Evolutionary conservation across 2,888 invertebrate genomes (phyloP).

Genomic region (Drosophila koepferae): DNA sequence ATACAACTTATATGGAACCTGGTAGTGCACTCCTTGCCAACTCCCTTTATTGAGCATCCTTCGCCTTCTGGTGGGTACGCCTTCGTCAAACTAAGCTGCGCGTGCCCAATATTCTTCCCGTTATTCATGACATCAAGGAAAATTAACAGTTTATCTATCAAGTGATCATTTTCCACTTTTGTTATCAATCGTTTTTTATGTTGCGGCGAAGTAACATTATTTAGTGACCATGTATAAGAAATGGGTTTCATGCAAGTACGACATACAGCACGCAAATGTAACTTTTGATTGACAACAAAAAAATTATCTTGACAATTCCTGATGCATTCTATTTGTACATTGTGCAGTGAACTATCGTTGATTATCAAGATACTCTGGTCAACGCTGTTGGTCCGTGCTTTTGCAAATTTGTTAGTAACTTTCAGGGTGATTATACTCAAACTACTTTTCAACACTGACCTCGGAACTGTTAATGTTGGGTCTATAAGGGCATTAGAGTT

Average conservation of each 20-base stretch:
- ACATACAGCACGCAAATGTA: conserved; percentile 35
- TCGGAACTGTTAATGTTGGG: conserved; percentile 13
- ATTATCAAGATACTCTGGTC: conserved; percentile 17
- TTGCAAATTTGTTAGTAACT: conserved; percentile 4
- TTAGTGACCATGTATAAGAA: conserved; percentile 29
- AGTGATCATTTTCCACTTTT: not conserved
- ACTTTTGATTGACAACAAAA: not conserved
- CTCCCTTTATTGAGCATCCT: not conserved
- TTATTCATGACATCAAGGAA: not conserved
- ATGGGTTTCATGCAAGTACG: conserved; percentile 5
- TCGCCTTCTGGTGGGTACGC: not conserved
- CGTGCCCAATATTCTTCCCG: not conserved
- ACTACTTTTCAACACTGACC: not conserved
- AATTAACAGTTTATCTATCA: not conserved
- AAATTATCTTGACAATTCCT: conserved; percentile 22
- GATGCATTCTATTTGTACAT: conserved; percentile 35
- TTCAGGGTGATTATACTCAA: conserved; percentile 15
- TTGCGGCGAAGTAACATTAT: not conserved
- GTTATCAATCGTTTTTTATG: conserved; percentile 18
- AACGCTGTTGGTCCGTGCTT: not conserved
- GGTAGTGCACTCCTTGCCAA: conserved; percentile 21
- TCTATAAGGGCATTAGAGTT: not conserved
- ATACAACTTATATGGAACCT: conserved; percentile 17
- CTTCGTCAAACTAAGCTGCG: conserved; percentile 7
- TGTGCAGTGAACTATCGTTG: not conserved